These are phyloP conservation scores for Daktulosphaira vitifoliae DNA, from an alignment of 1,140 invertebrate species.

Conservation along the genomic window DNA sequence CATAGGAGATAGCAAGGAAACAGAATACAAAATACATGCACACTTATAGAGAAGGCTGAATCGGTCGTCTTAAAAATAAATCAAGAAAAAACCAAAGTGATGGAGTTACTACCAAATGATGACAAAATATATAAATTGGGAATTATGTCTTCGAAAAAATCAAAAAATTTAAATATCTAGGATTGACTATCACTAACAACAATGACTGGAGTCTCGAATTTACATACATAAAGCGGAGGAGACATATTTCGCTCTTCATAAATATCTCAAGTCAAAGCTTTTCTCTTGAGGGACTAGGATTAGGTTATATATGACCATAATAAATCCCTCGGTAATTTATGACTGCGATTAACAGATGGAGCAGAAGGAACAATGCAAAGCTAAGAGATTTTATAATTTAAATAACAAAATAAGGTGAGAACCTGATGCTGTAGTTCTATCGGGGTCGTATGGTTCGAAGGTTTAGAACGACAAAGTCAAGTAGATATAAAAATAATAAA, in stretches of 20 bases:
- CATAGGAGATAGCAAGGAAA: not conserved
- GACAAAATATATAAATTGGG: not conserved
- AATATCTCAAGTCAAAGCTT: not conserved
- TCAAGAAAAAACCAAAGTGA: not conserved
- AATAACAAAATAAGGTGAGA: too few relatives aligned
- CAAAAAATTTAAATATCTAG: conserved; percentile 27
- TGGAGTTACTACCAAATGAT: not conserved
- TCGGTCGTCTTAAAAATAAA: not conserved
- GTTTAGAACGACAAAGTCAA: too few relatives aligned
- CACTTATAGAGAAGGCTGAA: too few relatives aligned
- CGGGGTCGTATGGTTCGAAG: too few relatives aligned
- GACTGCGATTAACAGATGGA: too few relatives aligned
- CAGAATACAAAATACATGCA: not conserved
- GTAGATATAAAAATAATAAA: too few relatives aligned
- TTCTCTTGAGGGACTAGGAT: not conserved
- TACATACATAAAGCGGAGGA: not conserved
- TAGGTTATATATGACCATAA: not conserved
- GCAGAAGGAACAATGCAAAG: too few relatives aligned
- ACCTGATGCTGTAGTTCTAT: too few relatives aligned
- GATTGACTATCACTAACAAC: conserved; percentile 5
- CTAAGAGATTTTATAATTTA: too few relatives aligned
- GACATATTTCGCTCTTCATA: not conserved
- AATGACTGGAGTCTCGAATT: not conserved
- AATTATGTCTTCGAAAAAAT: conserved; percentile 16
- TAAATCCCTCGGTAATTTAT: not conserved